phyloP scores from a whole-genome alignment of 1,140 invertebrate species.

The Macrostomum lignano region DNA sequence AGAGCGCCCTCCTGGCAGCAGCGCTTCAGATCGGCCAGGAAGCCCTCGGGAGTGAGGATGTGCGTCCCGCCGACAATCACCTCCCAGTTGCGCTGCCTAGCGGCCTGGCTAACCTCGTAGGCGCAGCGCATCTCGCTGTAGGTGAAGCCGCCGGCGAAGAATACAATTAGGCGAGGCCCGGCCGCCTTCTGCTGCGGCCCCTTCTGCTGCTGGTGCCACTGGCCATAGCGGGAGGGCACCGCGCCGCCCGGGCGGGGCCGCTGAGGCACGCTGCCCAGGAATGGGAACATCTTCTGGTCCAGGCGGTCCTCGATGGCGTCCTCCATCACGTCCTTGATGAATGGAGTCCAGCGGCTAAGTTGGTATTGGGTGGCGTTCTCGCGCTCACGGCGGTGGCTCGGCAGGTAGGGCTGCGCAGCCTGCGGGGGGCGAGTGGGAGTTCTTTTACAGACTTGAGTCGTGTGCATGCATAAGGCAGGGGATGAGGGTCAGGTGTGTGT shows the following conservation, averaged over 20 bases:
- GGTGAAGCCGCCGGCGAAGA: constrained; percentile 71
- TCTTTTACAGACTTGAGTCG: too few relatives aligned
- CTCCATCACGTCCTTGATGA: constrained; percentile 90
- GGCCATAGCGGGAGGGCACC: constrained; percentile 46
- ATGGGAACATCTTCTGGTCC: constrained; percentile 78
- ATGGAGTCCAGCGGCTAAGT: constrained; percentile 94
- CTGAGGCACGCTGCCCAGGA: constrained; percentile 40
- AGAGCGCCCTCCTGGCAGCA: too few relatives aligned
- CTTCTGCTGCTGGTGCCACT: constrained; percentile 82
- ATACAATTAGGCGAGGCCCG: constrained; percentile 76
- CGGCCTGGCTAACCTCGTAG: constrained; percentile 78
- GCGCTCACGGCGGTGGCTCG: constrained; percentile 49
- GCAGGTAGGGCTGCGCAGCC: constrained; percentile 19
- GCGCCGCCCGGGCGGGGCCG: constrained; percentile 12
- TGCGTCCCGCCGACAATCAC: constrained; percentile 65
- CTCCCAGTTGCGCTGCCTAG: constrained; percentile 69
- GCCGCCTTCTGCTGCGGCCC: constrained; percentile 73
- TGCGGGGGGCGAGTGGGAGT: too few relatives aligned
- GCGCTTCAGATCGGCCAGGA: constrained; percentile 60
- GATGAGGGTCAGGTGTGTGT: too few relatives aligned
- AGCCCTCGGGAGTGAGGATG: constrained; percentile 71
- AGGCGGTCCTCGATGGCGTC: constrained; percentile 90
- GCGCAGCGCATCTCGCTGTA: constrained; percentile 90
- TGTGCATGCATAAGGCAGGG: too few relatives aligned
- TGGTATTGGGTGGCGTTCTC: constrained; percentile 93